These are phyloP conservation scores for Siphonodentalium dalli DNA, from an alignment of 2,888 invertebrate genomes.

Conservation along the genomic window DNA sequence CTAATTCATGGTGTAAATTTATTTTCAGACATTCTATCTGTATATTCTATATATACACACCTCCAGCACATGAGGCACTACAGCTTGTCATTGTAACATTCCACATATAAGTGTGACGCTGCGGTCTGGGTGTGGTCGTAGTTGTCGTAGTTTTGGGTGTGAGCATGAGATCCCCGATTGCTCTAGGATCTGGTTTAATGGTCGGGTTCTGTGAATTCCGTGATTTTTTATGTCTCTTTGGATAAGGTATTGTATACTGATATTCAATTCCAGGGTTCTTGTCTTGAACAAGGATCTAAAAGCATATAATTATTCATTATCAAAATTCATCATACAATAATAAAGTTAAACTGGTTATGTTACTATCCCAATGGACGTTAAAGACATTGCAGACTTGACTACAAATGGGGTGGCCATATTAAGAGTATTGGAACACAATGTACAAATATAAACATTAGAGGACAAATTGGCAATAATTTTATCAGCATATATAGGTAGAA, in stretches of 20 bases:
- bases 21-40: too few species aligned
- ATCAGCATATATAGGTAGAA: too few species aligned
- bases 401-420: too few species aligned
- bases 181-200: neutral
- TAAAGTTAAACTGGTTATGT: too few species aligned
- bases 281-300: slow-evolving; percentile 50
- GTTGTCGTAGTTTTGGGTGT: slow-evolving; percentile 69
- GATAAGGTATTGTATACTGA: slow-evolving; percentile 44
- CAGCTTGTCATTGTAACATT: slow-evolving; percentile 79
- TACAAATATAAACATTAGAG: too few species aligned
- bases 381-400: too few species aligned
- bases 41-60: slow-evolving; percentile 69
- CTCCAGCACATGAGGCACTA: slow-evolving; percentile 89
- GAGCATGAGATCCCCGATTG: neutral
- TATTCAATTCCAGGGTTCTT: slow-evolving; percentile 46
- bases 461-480: too few species aligned
- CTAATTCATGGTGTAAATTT: too few species aligned
- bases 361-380: too few species aligned
- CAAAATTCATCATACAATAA: neutral
- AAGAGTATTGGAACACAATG: too few species aligned
- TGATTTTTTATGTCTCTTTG: slow-evolving; percentile 7
- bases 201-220: too few species aligned
- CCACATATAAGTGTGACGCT: slow-evolving; percentile 76
- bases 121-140: slow-evolving; percentile 9
- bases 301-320: neutral